Base-by-base conservation (phyloP, 2,888 invertebrate genomes). In the Apoda limacodes region DNA sequence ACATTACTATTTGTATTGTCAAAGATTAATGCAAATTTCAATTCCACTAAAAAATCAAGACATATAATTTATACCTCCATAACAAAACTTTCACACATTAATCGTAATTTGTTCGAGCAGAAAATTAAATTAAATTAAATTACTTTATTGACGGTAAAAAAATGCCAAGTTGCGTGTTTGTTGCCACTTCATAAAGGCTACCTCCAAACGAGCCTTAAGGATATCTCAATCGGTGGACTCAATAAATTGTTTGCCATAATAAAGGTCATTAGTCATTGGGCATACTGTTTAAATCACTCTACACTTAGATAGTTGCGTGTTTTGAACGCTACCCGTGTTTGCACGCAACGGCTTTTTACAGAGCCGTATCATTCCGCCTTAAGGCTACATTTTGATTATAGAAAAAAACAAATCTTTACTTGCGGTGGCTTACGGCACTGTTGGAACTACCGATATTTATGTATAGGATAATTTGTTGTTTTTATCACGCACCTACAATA, bases 161-260 rank as follows among this genome's bases (percentile, higher is more conserved):
- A 41, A 52, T 39, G 37, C 35, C 30, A 25, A 52, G 55, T 70
- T 52, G 70, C 70, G 71, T 70, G 70, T 46, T 53, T 50, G 46
- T 46, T 36, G 42, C 55, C 60, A 66, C 60, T 70, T 68, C 60
- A 65, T 66, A 66, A 59, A 44, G 26, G 66, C 68, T 68, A 66
- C 68, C 59, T 55, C 53, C 54, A 53, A 56, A 55, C 49, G 40
- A 52, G 45, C 45, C 48, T 53, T 46, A 54, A 60, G 61, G 61
- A 72, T 60, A 66, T 66, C 74, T 74, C 70, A 74, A 74, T 76
- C 61, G 66, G 43, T 48, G 48, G 42, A 56, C 55, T 58, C 60
- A 65, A 68, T 70, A 69, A 71, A 75, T 72, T 71, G 70, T 70
- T 72, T 60, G 67, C 60, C 52, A 56, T 75, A 76, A 76, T 71